Conservation (phyloP, 2,888 invertebrate genomes). For the Xestia ashworthii region DNA sequence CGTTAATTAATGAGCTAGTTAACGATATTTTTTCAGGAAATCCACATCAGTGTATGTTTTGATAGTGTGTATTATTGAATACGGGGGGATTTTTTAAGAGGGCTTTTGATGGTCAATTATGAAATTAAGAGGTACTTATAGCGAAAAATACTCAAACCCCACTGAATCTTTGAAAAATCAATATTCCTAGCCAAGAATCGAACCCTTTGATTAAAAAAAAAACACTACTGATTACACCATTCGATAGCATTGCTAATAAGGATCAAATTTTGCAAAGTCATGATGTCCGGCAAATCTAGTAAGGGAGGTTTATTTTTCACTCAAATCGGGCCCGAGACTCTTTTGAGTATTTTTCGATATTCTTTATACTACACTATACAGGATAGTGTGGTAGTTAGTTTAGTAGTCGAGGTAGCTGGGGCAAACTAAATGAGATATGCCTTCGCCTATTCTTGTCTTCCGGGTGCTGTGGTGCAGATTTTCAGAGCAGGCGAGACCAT, state of each 20-base stretch:
- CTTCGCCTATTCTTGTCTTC: no score
- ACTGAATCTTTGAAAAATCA: no score
- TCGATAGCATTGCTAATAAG: background rate
- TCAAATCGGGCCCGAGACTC: no score
- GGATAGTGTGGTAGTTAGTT: no score
- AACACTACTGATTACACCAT: background rate
- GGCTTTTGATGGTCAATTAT: background rate
- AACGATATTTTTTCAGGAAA: slow-evolving; percentile 3
- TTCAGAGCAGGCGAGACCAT: no score
- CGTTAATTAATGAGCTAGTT: slow-evolving; percentile 13
- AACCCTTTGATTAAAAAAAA: background rate
- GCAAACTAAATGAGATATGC: background rate
- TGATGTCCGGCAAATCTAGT: no score
- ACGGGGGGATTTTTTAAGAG: background rate
- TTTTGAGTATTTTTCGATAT: no score
- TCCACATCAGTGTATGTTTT: background rate
- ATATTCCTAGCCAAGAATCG: background rate
- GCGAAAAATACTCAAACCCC: background rate
- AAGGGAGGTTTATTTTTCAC: no score
- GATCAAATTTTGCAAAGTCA: no score
- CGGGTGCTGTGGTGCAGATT: background rate
- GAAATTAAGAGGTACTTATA: background rate
- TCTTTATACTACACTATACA: no score
- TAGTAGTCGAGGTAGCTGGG: background rate
- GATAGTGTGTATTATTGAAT: background rate